These are phyloP conservation scores for Myotis pilosus DNA, from an alignment of 2,797 vertebrate species.

Conservation along the genomic window DNA sequence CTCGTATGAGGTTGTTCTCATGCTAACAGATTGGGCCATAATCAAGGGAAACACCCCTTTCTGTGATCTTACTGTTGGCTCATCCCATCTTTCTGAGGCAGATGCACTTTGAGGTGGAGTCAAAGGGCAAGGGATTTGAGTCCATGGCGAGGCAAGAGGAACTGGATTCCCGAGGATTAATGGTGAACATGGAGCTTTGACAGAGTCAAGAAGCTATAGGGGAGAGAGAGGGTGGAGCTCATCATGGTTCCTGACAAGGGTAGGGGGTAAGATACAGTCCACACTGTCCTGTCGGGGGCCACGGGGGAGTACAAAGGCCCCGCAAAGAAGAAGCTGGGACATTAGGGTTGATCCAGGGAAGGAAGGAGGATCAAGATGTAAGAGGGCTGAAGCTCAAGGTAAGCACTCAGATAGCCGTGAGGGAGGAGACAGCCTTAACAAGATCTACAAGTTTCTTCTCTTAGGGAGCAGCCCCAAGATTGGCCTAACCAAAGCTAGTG, in stretches of 20 bases:
- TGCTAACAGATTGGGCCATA: not conserved
- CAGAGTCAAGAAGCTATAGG: not conserved
- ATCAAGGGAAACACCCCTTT: not conserved
- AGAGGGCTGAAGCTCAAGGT: not conserved
- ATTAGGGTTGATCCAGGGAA: not conserved
- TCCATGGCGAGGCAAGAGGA: not conserved
- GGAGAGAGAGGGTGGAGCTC: accelerated
- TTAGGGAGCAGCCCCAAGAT: not conserved
- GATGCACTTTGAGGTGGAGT: too few species aligned
- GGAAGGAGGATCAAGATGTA: not conserved
- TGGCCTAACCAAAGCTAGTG: not conserved
- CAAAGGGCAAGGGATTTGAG: not conserved
- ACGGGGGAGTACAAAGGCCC: not conserved
- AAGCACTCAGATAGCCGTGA: not conserved
- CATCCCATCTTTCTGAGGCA: not conserved
- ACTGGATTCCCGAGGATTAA: not conserved
- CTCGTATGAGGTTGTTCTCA: not conserved
- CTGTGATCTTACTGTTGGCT: not conserved
- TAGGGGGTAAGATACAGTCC: not conserved
- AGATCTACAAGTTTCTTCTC: not conserved
- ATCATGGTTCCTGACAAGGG: not conserved
- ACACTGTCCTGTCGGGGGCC: accelerated
- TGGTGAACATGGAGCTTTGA: not conserved
- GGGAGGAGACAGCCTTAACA: not conserved
- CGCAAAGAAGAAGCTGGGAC: not conserved